Conservation (phyloP, 2,888 invertebrate genomes). For the Pyralis farinalis region DNA sequence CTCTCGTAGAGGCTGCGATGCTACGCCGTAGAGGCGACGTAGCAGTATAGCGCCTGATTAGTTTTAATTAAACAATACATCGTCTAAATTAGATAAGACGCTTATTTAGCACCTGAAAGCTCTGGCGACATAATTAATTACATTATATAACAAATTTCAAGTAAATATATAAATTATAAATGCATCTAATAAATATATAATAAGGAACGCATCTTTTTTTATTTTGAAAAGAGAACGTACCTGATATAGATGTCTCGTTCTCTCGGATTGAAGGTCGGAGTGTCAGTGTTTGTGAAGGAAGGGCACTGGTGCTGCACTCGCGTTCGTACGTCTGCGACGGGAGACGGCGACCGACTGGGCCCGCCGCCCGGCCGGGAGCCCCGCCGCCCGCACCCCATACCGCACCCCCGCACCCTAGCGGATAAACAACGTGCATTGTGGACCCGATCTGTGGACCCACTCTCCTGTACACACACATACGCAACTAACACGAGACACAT, state of each 20-base stretch:
- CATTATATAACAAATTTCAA: constrained; percentile 25
- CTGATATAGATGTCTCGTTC: constrained; percentile 75
- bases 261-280: constrained; percentile 74
- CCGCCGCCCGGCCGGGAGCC: constrained; percentile 76
- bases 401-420: constrained; percentile 56
- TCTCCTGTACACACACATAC: constrained; percentile 47
- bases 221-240: constrained; percentile 47
- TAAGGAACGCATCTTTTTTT: constrained; percentile 19
- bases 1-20: constrained; percentile 10
- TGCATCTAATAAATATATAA: constrained; percentile 1
- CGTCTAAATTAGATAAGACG: constrained; percentile 1
- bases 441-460: constrained; percentile 68
- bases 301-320: constrained; percentile 57
- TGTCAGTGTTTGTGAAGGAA: constrained; percentile 44
- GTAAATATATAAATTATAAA: constrained; percentile 13
- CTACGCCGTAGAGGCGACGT: constrained; percentile 15
- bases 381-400: constrained; percentile 39
- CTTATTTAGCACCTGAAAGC: constrained; percentile 4
- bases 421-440: constrained; percentile 80
- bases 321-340: constrained; percentile 52
- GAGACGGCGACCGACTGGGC: constrained; percentile 68
- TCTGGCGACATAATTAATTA: constrained; percentile 18
- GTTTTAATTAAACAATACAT: constrained; percentile 15
- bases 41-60: constrained; percentile 12
- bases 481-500: constrained; percentile 34